Conservation (phyloP, 2,797 vertebrate genomes). For the Anomalospiza imberbis region DNA sequence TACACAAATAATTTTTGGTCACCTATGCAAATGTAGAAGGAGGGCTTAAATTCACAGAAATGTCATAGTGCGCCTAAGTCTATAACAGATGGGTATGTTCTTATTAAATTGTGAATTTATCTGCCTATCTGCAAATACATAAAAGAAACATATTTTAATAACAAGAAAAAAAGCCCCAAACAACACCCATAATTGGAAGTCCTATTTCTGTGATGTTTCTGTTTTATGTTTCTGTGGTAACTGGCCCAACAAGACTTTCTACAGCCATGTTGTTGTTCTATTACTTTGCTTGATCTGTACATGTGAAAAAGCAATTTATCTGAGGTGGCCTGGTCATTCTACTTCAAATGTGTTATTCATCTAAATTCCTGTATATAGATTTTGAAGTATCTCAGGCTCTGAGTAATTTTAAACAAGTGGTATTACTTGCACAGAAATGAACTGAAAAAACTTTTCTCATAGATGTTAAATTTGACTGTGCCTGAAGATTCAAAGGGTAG, state of each 20-base stretch:
- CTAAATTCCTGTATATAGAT: not conserved
- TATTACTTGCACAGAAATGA: not conserved
- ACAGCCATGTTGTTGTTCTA: not conserved
- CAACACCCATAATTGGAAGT: not conserved
- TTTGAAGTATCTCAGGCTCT: not conserved
- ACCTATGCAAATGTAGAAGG: not conserved
- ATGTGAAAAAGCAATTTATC: not conserved
- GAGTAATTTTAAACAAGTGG: not conserved
- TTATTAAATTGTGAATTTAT: not conserved
- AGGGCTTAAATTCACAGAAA: not conserved
- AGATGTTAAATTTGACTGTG: not conserved
- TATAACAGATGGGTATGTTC: accelerated
- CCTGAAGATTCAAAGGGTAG: not conserved
- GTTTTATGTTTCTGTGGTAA: not conserved
- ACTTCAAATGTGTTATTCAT: not conserved
- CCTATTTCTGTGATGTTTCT: not conserved
- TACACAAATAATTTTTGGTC: not conserved
- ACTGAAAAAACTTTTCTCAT: not conserved
- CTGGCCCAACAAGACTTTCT: not conserved
- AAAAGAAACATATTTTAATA: not conserved
- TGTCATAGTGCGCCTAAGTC: not conserved
- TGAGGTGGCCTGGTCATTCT: not conserved
- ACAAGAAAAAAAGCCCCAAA: not conserved
- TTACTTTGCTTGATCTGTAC: not conserved
- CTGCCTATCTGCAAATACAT: not conserved